A percentile compares a stretch with the other conserved stretches of the same genome.
Evolutionary conservation across 2,888 invertebrate genomes (phyloP).

Genomic region (Trichopoda pennipes): DNA sequence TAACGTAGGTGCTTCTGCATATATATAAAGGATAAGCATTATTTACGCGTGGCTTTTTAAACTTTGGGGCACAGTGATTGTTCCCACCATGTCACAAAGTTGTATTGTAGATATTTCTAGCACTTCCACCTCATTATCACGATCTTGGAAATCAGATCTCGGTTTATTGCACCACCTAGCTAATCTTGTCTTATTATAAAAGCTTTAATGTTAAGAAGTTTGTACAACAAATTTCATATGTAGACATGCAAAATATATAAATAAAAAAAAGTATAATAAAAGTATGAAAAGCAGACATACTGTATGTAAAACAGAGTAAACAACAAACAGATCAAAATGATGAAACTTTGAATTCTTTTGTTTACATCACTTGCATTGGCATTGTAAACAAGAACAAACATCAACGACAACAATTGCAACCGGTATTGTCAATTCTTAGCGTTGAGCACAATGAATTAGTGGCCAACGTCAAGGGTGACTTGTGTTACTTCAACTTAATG

Average conservation of each 20-base stretch:
- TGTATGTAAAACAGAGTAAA: not conserved
- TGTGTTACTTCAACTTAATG: conserved; percentile 59
- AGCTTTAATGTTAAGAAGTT: too few relatives aligned
- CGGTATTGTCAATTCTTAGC: conserved; percentile 39
- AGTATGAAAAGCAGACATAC: not conserved
- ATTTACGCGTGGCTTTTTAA: too few relatives aligned
- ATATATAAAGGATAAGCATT: too few relatives aligned
- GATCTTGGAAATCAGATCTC: too few relatives aligned
- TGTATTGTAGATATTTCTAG: too few relatives aligned
- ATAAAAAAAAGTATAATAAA: conserved; percentile 22
- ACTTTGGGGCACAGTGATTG: too few relatives aligned
- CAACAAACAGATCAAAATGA: not conserved
- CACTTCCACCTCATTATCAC: too few relatives aligned
- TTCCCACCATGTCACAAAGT: too few relatives aligned
- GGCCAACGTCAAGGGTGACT: conserved; percentile 68
- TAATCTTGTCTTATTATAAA: too few relatives aligned
- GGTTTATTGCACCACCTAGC: too few relatives aligned
- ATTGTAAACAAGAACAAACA: conserved; percentile 27
- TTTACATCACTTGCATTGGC: conserved; percentile 29
- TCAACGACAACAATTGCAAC: conserved; percentile 6
- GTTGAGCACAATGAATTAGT: conserved; percentile 15
- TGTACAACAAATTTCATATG: too few relatives aligned
- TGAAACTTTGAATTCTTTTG: conserved; percentile 42
- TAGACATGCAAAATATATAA: not conserved
- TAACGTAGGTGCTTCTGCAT: too few relatives aligned